Conservation (phyloP, 2,113 vertebrate genomes). For the Forbesichthys agassizii region DNA sequence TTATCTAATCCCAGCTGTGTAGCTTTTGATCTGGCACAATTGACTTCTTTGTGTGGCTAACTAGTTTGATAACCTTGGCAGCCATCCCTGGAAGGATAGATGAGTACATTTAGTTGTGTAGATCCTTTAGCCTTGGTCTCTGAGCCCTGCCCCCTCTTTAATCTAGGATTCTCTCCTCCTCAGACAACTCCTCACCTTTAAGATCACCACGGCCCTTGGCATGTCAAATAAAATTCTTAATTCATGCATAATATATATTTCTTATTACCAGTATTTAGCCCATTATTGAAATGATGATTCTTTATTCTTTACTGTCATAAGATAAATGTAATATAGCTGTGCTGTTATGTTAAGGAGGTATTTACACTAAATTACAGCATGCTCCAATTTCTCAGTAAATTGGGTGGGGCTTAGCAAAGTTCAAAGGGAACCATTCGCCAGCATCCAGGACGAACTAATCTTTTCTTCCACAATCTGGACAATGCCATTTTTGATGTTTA, state of each 20-base stretch:
- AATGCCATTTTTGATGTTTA: conserved; percentile 41
- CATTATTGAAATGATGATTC: background rate
- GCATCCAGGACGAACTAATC: conserved; percentile 51
- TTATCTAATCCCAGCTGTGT: conserved; percentile 73
- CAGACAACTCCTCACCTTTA: background rate
- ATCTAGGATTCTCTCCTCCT: conserved; percentile 4
- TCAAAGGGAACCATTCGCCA: conserved; percentile 57
- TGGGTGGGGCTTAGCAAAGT: conserved; percentile 29
- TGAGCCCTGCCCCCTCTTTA: background rate
- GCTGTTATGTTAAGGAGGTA: conserved; percentile 38
- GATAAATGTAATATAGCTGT: conserved; percentile 24
- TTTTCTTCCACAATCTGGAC: conserved; percentile 61
- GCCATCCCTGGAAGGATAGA: conserved; percentile 43
- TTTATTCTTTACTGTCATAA: background rate
- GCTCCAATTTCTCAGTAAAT: conserved; percentile 57
- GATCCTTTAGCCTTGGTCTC: conserved; percentile 14
- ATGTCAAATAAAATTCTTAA: background rate
- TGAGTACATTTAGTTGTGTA: conserved; percentile 34
- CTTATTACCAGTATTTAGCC: background rate
- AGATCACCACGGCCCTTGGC: conserved; percentile 7
- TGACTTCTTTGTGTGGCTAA: conserved; percentile 72
- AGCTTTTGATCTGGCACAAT: conserved; percentile 67
- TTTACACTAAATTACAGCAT: conserved; percentile 50
- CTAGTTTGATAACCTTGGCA: conserved; percentile 50
- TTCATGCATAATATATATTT: background rate